These are phyloP conservation scores for Diplosoma virens DNA, from an alignment of 23 tunicate genomes.

Conservation along the genomic window DNA sequence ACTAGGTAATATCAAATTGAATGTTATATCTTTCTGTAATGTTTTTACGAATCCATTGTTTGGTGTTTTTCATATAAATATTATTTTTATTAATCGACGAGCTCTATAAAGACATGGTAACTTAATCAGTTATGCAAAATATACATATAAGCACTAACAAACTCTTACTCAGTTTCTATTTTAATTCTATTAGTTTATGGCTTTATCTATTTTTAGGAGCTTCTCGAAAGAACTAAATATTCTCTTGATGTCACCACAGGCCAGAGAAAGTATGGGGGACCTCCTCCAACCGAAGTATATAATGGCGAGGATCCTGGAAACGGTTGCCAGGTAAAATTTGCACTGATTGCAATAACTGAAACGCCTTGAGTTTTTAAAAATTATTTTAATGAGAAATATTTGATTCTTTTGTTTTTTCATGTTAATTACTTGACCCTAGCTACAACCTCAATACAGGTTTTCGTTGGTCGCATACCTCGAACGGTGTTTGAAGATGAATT, in stretches of 20 bases:
- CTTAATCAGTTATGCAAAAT: too few species aligned
- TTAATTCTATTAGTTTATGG: not conserved
- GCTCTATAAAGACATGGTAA: too few species aligned
- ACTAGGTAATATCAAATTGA: too few species aligned
- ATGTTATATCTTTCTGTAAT: too few species aligned
- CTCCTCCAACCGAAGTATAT: conserved; percentile 91
- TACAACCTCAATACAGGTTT: conserved; percentile 41
- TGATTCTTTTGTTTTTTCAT: not conserved
- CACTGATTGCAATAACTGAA: too few species aligned
- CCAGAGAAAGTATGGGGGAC: conserved; percentile 94
- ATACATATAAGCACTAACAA: too few species aligned
- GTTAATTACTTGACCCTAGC: too few species aligned
- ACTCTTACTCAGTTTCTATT: too few species aligned
- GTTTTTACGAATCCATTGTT: too few species aligned
- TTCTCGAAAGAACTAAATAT: conserved; percentile 86
- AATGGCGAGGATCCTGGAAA: conserved; percentile 87
- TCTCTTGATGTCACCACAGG: conserved; percentile 91
- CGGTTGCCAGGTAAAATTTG: conserved; percentile 91
- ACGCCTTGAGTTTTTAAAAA: too few species aligned
- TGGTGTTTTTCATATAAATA: too few species aligned
- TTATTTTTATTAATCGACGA: too few species aligned
- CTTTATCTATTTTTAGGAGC: conserved; percentile 42
- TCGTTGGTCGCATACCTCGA: conserved; percentile 83
- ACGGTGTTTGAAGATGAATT: conserved; percentile 84
- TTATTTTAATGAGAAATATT: not conserved